These are phyloP conservation scores for Neomorphus geoffroyi DNA, from an alignment of 2,797 vertebrate genomes.

Conservation along the genomic window DNA sequence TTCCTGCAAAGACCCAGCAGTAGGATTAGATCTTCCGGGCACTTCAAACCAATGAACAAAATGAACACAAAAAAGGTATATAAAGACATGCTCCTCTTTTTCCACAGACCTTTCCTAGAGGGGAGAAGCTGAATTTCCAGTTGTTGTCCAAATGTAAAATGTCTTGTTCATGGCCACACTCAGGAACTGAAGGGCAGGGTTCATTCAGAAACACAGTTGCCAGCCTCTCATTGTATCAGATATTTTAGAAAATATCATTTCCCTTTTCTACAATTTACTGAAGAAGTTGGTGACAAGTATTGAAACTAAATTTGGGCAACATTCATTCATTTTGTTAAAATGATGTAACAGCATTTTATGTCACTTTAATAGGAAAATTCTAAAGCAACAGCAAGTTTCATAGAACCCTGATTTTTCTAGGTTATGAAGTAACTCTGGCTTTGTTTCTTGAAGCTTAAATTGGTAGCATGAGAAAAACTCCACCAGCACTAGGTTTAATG, in stretches of 20 bases:
- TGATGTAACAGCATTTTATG: not conserved
- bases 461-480: not conserved
- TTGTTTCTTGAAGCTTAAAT: conserved; percentile 7
- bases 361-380: conserved; percentile 31
- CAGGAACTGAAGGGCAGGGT: not conserved
- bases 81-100: not conserved
- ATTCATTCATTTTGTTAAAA: not conserved
- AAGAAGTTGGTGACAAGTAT: conserved; percentile 1
- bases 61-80: not conserved
- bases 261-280: conserved; percentile 8
- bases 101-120: not conserved
- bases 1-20: not conserved
- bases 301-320: not conserved
- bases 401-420: conserved; percentile 37
- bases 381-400: conserved; percentile 20
- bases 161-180: not conserved
- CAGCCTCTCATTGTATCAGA: not conserved
- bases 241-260: not conserved
- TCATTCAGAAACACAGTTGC: not conserved
- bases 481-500: not conserved
- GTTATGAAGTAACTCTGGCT: not conserved
- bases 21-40: not conserved
- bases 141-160: not conserved
- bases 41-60: not conserved
- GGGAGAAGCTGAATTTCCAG: not conserved